Base-by-base conservation (phyloP, 2,888 invertebrate genomes). In the Hypena proboscidalis region DNA sequence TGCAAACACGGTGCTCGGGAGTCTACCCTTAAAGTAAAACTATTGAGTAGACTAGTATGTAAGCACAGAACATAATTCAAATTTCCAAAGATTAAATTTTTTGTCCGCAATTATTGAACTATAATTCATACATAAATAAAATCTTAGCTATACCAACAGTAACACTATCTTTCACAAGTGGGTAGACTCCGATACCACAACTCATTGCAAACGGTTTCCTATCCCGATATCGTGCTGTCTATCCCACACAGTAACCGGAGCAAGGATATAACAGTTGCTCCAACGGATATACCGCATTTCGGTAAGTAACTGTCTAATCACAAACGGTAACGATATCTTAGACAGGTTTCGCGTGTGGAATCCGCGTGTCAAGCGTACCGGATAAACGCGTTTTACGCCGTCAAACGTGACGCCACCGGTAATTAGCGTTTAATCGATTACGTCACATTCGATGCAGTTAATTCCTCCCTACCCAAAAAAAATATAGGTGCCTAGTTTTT, bases 361-460 rank as follows among this genome's bases (percentile, higher is more conserved):
- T 69, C 75, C 69, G 77, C 77, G 77, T 76, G 74, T 70, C 64
- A 59, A 66, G 64, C 73, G 61, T 70, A 69, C 60, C 74, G 71
- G 70, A 70, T 74, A 61, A 68, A 64, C 56, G 53, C 58, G 62
- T 72, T 75, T 70, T 71, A 73, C 74, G 73, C 73, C 70, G 61
- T 56, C 58, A 63, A 58, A 61, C 66, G 69, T 75, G 67, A 75
- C 70, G 71, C 69, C 67, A 67, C 64, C 49, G 50, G 59, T 69
- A 72, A 77, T 76, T 73, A 67, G 49, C 47, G 58, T 65, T 74
- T 63, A 74, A 80, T 80, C 67, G 70, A 71, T 80, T 80, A 74
- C 77, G 69, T 80, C 77, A 80, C 71, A 70, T 70, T 57, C 35
- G 46, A 57, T 48, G 49, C 48, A 57, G 38, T 60, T 32, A 26